These are phyloP conservation scores for Alentia gelatinosa DNA, from an alignment of 2,888 invertebrate genomes.

Conservation along the genomic window DNA sequence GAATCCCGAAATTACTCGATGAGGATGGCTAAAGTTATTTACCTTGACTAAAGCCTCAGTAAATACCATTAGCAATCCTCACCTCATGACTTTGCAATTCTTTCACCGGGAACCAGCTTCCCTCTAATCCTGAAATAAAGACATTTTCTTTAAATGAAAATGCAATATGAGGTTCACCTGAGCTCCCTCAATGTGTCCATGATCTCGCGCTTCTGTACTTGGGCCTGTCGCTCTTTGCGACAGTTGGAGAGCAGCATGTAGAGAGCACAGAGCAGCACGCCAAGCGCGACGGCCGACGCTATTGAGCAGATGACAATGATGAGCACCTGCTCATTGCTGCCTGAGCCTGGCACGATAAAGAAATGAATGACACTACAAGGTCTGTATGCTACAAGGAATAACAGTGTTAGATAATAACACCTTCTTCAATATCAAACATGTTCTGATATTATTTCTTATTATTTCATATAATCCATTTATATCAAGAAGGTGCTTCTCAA, in stretches of 20 bases:
- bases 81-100: too few species aligned
- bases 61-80: too few species aligned
- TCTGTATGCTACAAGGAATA: too few species aligned
- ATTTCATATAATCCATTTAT: neutral
- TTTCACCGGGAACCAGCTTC: too few species aligned
- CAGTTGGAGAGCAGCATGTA: conserved; percentile 50
- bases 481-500: neutral
- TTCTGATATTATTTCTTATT: neutral
- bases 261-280: conserved; percentile 34
- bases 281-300: conserved; percentile 39
- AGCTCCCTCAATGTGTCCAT: conserved; percentile 48
- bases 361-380: too few species aligned
- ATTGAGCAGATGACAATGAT: conserved; percentile 49
- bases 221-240: conserved; percentile 13
- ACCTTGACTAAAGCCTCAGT: too few species aligned
- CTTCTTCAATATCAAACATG: neutral
- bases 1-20: too few species aligned
- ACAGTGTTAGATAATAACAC: neutral
- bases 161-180: conserved; percentile 24
- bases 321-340: conserved; percentile 15
- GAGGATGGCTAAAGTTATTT: too few species aligned
- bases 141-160: neutral
- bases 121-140: neutral
- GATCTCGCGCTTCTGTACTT: conserved; percentile 10
- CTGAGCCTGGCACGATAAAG: neutral